Conservation (phyloP, 1,140 invertebrate genomes). For the Stenopsyche tienmushanensis region DNA sequence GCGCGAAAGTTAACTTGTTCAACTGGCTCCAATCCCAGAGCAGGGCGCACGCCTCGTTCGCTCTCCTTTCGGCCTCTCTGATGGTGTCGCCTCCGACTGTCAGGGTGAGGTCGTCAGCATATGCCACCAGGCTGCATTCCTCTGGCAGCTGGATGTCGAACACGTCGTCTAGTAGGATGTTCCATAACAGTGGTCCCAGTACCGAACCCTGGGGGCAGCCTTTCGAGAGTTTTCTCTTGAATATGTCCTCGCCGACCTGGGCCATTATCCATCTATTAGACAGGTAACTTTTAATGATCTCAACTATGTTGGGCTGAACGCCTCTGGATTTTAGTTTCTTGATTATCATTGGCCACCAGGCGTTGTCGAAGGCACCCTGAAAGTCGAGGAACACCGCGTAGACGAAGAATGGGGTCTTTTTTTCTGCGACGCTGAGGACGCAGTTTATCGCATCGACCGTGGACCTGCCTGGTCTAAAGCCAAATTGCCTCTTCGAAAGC, state of each 20-base stretch:
- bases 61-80: background rate
- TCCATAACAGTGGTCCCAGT: slow-evolving; percentile 44
- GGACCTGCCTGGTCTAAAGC: background rate
- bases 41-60: background rate
- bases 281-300: background rate
- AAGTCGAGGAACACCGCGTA: background rate
- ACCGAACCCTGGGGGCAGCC: slow-evolving; percentile 43
- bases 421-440: background rate
- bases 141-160: slow-evolving; percentile 30
- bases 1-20: background rate
- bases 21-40: background rate
- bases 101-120: background rate
- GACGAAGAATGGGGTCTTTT: background rate
- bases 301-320: background rate
- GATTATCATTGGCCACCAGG: background rate
- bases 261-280: background rate
- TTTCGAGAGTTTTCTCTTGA: background rate
- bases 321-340: background rate
- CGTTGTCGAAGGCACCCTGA: background rate
- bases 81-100: background rate
- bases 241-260: background rate
- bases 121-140: slow-evolving; percentile 6
- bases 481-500: background rate
- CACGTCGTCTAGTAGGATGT: slow-evolving; percentile 42
- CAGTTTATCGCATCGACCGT: background rate